Conservation (phyloP, 2,797 vertebrate species). For the Lophius americanus region DNA sequence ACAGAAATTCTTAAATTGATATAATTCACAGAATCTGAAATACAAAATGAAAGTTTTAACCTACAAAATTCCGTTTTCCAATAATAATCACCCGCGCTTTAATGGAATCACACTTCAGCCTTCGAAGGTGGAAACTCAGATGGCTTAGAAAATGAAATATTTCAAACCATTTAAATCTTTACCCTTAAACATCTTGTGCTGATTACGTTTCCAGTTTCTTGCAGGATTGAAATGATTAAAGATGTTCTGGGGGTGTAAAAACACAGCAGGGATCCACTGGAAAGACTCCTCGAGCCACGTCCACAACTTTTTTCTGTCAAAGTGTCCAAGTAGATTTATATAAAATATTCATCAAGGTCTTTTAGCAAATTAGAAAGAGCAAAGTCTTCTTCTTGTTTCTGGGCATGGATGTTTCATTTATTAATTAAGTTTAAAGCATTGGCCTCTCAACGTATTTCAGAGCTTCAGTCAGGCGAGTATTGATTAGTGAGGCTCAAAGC, state of each 20-base stretch:
- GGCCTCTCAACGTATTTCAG: slow-evolving; percentile 33
- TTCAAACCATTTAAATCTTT: background rate
- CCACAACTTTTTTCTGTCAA: slow-evolving; percentile 53
- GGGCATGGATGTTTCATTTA: slow-evolving; percentile 63
- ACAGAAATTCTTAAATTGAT: too few relatives aligned
- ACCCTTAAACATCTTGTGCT: background rate
- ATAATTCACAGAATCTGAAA: too few relatives aligned
- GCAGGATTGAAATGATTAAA: background rate
- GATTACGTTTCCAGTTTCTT: background rate
- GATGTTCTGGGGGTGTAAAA: slow-evolving; percentile 27
- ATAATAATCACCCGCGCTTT: too few relatives aligned
- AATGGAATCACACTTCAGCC: too few relatives aligned
- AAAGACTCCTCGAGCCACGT: slow-evolving; percentile 41
- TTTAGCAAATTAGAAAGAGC: slow-evolving; percentile 72
- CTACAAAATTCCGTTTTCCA: too few relatives aligned
- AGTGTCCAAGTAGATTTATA: slow-evolving; percentile 59
- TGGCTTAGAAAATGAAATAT: background rate
- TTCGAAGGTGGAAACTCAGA: background rate
- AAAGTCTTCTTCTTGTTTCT: slow-evolving; percentile 44
- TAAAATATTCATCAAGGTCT: slow-evolving; percentile 65
- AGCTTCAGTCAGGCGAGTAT: slow-evolving; percentile 50
- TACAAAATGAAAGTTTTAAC: too few relatives aligned
- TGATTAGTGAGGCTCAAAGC: slow-evolving; percentile 54
- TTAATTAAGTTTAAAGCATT: slow-evolving; percentile 61
- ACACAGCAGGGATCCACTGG: slow-evolving; percentile 30